Evolutionary conservation across 2,888 invertebrate species (phyloP), one percentile per base, ranked within the genome.

Genomic region (Tineola bisselliella): DNA sequence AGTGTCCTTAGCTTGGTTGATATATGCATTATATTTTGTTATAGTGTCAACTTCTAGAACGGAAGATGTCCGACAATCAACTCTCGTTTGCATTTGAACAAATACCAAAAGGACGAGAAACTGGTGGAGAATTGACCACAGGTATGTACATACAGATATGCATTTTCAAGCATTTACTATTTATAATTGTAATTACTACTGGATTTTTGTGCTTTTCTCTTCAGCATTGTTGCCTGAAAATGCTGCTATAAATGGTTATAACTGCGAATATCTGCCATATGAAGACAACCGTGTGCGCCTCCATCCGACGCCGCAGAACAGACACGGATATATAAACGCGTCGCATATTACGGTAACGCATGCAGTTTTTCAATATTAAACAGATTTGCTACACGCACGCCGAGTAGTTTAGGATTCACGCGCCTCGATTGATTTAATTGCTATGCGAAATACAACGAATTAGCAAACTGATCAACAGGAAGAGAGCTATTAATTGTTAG

Each of bases 251-350:
- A 88, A 89, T 72, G 79, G 74, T 58, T 84, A 87, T 67, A 90
- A 90, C 71, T 88, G 89, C 63, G 93, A 94, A 74, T 91, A 94
- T 67, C 87, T 97, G 65, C 97, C 97, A 0, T 98, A 97, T 74
- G 97, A 96, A 71, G 95, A 95, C 72, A 97, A 95, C 76, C 81
- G 97, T 60, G 93, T 97, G 38, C 89, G 93, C 63, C 82, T 97
- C 18, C 91, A 92, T n/a, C 94, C 96, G 6, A 90, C 92, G 10
- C 92, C 93, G 69, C 90, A 90, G 67, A 97, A 98, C 80, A 92
- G 93, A 61, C 90, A 90, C 70, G 97, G 97, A 12, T 98, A 97
- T 70, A 94, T 97, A 66, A 97, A 97, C 84, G 97, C 97, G 0
- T 96, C 96, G 1, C 94, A 96, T 71, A 91, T 97, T 64, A 94